phyloP scores from a whole-genome alignment of 2,113 vertebrate species.

The Tichodroma muraria region DNA sequence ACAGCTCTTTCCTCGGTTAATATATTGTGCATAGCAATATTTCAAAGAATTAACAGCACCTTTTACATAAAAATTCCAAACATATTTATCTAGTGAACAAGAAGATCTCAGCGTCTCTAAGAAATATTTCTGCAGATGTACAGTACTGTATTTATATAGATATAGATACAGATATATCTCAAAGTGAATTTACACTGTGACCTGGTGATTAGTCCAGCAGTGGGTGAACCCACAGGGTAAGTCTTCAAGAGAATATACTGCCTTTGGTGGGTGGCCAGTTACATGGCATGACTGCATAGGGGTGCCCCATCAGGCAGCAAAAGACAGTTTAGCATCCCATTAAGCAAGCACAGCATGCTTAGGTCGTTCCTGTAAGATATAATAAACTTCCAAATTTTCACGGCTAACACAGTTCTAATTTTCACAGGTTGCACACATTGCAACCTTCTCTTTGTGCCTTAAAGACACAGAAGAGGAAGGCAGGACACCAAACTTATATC shows the following conservation, averaged over 20 bases:
- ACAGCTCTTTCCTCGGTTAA: background rate
- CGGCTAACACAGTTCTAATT: conserved; percentile 27
- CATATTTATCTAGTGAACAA: conserved; percentile 57
- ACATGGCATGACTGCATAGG: conserved; percentile 29
- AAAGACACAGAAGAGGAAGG: conserved; percentile 21
- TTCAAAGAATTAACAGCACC: conserved; percentile 35
- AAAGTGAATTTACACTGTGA: conserved; percentile 70
- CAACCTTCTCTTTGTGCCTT: background rate
- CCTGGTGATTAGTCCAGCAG: conserved; percentile 52
- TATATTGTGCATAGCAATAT: background rate
- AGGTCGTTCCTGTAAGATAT: conserved; percentile 51
- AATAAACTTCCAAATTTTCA: conserved; percentile 15
- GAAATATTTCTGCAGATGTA: conserved; percentile 62
- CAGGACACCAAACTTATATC: background rate
- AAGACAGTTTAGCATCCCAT: conserved; percentile 37
- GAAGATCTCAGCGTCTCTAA: conserved; percentile 64
- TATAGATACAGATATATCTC: conserved; percentile 64
- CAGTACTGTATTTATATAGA: conserved; percentile 63
- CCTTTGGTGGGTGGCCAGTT: background rate
- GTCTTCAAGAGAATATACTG: conserved; percentile 28
- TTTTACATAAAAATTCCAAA: conserved; percentile 48
- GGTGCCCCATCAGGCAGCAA: background rate
- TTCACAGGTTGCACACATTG: background rate
- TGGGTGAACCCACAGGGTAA: conserved; percentile 24
- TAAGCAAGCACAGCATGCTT: conserved; percentile 65